phyloP scores from a whole-genome alignment of 2,113 vertebrate genomes.

The Myocastor coypus region DNA sequence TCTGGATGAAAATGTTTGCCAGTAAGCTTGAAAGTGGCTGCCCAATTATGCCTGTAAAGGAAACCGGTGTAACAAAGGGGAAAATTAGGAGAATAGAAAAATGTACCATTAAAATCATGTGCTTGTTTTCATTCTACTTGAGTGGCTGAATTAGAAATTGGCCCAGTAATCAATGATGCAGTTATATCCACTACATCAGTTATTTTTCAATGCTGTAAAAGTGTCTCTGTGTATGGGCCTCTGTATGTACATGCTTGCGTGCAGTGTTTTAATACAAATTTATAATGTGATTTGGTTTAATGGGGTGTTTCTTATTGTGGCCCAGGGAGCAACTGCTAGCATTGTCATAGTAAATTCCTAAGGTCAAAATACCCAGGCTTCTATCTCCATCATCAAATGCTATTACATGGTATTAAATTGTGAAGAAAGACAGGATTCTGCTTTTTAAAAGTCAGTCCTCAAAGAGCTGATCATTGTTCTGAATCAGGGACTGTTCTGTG shows the following conservation, averaged over 20 bases:
- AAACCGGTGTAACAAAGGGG: not conserved
- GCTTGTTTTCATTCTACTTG: not conserved
- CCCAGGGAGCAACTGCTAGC: not conserved
- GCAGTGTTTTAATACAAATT: not conserved
- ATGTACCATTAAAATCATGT: not conserved
- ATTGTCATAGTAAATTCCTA: conserved; percentile 30
- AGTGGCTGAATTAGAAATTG: conserved; percentile 35
- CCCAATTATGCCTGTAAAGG: not conserved
- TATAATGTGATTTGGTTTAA: not conserved
- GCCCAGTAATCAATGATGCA: not conserved
- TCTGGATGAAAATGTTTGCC: not conserved
- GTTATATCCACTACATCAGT: not conserved
- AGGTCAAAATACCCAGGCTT: not conserved
- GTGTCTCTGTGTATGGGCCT: not conserved
- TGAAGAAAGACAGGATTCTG: not conserved
- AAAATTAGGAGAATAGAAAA: not conserved
- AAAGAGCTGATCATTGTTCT: not conserved
- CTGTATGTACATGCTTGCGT: not conserved
- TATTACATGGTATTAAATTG: not conserved
- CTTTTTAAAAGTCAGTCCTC: not conserved
- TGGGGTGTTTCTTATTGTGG: not conserved
- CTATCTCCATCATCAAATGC: not conserved
- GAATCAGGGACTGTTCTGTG: not conserved
- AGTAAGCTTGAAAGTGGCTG: conserved; percentile 12
- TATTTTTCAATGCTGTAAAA: not conserved